These are phyloP conservation scores for Eurystomus gularis DNA, from an alignment of 2,113 vertebrate species.

Conservation along the genomic window DNA sequence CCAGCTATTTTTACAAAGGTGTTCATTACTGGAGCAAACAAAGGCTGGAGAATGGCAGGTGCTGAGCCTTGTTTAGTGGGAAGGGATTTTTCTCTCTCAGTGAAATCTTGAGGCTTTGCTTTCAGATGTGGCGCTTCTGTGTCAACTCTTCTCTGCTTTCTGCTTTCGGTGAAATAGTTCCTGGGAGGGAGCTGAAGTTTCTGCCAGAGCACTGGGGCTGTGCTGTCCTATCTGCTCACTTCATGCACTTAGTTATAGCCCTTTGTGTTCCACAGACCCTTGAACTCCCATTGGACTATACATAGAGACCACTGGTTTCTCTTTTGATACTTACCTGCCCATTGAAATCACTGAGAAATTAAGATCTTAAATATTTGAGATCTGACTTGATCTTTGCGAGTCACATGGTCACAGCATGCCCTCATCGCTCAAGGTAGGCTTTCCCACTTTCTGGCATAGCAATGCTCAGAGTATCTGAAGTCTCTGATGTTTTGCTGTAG, in stretches of 20 bases:
- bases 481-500: not conserved
- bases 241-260: not conserved
- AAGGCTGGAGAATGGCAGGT: not conserved
- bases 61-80: not conserved
- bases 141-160: not conserved
- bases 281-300: not conserved
- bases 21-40: not conserved
- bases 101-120: accelerated
- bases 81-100: not conserved
- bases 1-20: slow-evolving; percentile 27
- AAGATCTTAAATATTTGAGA: not conserved
- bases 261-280: not conserved
- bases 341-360: not conserved
- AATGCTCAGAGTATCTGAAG: accelerated
- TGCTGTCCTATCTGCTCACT: not conserved
- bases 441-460: not conserved
- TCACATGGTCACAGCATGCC: accelerated
- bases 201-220: not conserved
- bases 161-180: not conserved
- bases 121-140: not conserved
- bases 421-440: accelerated
- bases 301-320: not conserved
- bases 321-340: not conserved
- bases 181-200: not conserved
- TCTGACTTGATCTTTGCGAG: not conserved